Evolutionary conservation across 2,113 vertebrate species (phyloP), one percentile per base, ranked within the genome.

Genomic region (Vidua macroura): DNA sequence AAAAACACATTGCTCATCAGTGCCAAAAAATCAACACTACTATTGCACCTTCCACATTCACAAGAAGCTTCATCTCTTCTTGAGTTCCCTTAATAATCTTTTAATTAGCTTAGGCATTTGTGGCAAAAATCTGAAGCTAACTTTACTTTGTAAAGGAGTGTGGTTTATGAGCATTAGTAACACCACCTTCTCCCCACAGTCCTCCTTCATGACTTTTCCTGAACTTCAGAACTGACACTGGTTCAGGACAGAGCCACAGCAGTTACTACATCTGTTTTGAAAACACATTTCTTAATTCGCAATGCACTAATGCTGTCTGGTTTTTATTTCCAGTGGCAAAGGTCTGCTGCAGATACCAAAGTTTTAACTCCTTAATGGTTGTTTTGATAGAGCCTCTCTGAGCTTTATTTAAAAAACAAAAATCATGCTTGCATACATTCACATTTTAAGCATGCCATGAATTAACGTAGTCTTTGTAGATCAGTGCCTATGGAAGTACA

Each of bases 321-420:
- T 79, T 91, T 72, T 83, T 77, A 80, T 80, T 68, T 92, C 51
- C 64, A 92, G 51, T 46, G 35, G 48, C 35, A 79, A 63, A 85
- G 15, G 33, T 83, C 68, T 77, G 31, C 37, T 69, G 43, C 28
- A 30, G 58, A 69, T 69, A 60, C 59, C 23, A 15, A 78, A 76
- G 39, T 46, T 80, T 46, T 68, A 83, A 62, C 37, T 89, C 41
- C 58, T 48, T 69, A 64, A 52, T n/a, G 37, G 59, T 30, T 37
- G 44, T 10, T 27, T 66, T 44, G 37, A 62, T 10, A 86, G 55
- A 86, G 86, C 30, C 33, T 53, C 10, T 35, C 18, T 63, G 17
- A 8, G 2, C 67, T 75, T 82, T 53, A 27, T 41, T 78, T 67
- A 9, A 58, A 87, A 91, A 69, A 28, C 12, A 76, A n/a, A 78